Evolutionary conservation across 2,113 vertebrate species (phyloP).

Genomic region (Rhinopomastus cyanomelas): DNA sequence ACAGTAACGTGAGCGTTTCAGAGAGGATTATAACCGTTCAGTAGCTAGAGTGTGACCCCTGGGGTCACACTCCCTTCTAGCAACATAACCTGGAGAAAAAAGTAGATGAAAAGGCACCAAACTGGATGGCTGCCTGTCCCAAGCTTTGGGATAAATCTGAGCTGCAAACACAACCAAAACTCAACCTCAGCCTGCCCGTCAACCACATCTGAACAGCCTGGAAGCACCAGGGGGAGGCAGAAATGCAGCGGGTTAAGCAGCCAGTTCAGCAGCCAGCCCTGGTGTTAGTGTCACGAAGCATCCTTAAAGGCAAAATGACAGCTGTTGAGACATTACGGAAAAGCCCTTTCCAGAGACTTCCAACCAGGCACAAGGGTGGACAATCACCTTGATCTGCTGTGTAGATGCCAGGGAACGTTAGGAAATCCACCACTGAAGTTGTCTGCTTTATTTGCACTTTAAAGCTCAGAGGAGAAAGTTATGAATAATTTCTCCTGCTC

Average conservation of each 20-base stretch:
- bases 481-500: constrained; percentile 8
- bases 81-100: not conserved
- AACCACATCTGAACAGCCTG: not conserved
- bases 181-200: not conserved
- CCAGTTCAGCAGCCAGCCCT: not conserved
- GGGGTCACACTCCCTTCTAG: not conserved
- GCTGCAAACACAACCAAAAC: not conserved
- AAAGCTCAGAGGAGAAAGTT: not conserved
- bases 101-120: not conserved
- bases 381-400: not conserved
- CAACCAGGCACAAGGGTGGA: not conserved
- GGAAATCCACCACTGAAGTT: not conserved
- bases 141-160: not conserved
- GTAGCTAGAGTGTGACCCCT: not conserved
- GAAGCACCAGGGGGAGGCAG: not conserved
- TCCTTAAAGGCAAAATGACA: not conserved
- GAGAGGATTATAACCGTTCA: fast-evolving
- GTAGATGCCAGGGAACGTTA: not conserved
- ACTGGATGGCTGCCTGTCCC: not conserved
- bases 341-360: not conserved
- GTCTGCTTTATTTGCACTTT: constrained; percentile 1
- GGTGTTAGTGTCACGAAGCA: not conserved
- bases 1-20: not conserved
- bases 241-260: not conserved
- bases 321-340: not conserved